phyloP scores from a whole-genome alignment of 2,113 vertebrate species.

The Hoplias malabaricus region DNA sequence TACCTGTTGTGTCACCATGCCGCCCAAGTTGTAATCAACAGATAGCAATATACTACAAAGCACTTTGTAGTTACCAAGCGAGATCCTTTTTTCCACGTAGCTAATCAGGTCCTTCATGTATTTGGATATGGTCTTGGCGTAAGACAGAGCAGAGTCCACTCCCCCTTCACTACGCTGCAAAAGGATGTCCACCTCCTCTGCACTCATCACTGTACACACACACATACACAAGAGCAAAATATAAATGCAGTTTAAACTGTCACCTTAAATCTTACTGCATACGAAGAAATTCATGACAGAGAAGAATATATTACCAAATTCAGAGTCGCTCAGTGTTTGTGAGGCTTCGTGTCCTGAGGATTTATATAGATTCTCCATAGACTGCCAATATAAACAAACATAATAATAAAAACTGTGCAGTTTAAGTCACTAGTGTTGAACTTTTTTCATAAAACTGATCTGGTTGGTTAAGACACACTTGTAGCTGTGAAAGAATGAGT shows the following conservation, averaged over 20 bases:
- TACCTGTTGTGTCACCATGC: too few relatives aligned
- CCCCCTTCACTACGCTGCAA: constrained; percentile 92
- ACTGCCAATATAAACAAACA: constrained; percentile 63
- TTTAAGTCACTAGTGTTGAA: neutral
- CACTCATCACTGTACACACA: constrained; percentile 54
- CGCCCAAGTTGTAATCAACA: too few relatives aligned
- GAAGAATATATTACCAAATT: constrained; percentile 27
- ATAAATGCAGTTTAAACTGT: neutral
- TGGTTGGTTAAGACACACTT: too few relatives aligned
- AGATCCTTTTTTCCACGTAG: constrained; percentile 87
- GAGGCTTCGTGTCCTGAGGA: constrained; percentile 60
- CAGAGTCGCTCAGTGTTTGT: constrained; percentile 39
- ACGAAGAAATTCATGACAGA: neutral
- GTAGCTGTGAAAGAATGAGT: too few relatives aligned
- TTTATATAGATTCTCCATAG: constrained; percentile 86
- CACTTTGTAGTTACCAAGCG: constrained; percentile 85
- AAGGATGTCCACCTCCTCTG: constrained; percentile 85
- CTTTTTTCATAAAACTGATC: neutral
- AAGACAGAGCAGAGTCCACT: constrained; percentile 84
- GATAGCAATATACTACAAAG: too few relatives aligned
- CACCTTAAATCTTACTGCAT: neutral
- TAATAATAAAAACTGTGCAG: neutral
- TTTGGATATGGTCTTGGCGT: constrained; percentile 89
- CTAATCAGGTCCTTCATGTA: constrained; percentile 92
- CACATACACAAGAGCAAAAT: constrained; percentile 45